phyloP scores from a whole-genome alignment of 1,140 invertebrate genomes.

The Bombus sibiricus region DNA sequence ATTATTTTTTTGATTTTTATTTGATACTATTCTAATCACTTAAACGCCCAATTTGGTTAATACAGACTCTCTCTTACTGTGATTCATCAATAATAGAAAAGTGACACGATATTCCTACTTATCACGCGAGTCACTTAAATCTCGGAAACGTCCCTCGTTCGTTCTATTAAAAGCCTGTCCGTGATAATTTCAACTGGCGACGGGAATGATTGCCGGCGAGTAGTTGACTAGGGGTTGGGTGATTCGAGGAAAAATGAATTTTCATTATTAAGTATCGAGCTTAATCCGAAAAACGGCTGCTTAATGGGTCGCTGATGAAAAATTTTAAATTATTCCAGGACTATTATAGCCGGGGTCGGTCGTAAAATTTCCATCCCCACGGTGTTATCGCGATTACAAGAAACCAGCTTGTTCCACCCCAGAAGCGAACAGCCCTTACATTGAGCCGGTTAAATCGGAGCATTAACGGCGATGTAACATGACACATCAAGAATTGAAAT shows the following conservation, averaged over 20 bases:
- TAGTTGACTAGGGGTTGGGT: not conserved
- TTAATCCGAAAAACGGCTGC: constrained; percentile 3
- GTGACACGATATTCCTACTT: not conserved
- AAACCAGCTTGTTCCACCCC: not conserved
- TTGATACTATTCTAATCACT: too few species aligned
- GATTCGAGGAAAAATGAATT: constrained; percentile 15
- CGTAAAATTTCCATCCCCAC: not conserved
- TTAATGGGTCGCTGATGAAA: constrained; percentile 26
- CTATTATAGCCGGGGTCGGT: constrained; percentile 3
- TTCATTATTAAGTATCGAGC: constrained; percentile 31
- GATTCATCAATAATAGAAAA: not conserved
- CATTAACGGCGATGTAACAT: constrained; percentile 20
- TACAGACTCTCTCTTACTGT: not conserved
- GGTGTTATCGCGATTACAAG: constrained; percentile 16
- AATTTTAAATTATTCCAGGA: constrained; percentile 18
- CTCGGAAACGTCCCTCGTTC: not conserved
- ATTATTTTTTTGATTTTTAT: too few species aligned
- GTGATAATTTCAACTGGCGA: constrained; percentile 1
- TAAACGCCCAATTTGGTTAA: not conserved
- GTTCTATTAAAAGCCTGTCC: not conserved
- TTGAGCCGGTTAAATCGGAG: constrained; percentile 39
- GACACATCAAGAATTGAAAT: constrained; percentile 45
- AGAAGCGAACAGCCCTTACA: not conserved
- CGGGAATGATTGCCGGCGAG: not conserved
- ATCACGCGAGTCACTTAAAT: constrained; percentile 23